Percentiles rank a stretch among this genome's conserved stretches.
Evolutionary conservation across 2,797 vertebrate genomes (phyloP).

Genomic region (Pseudomugil tenellus): DNA sequence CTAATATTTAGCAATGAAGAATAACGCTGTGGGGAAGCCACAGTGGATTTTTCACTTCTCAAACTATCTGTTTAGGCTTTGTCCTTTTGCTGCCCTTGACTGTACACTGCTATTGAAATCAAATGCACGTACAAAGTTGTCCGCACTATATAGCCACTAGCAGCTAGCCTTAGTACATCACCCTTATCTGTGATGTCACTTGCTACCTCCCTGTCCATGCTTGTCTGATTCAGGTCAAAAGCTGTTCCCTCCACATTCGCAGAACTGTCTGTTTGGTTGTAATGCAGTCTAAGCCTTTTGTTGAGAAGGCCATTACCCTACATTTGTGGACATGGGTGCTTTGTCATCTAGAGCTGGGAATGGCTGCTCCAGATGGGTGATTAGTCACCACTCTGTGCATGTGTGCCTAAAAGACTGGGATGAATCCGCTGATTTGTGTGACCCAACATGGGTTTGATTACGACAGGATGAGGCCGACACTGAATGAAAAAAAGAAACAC

Average conservation of each 20-base stretch:
- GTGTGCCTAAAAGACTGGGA: slow-evolving; percentile 36
- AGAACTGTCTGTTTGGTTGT: slow-evolving; percentile 59
- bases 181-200: slow-evolving; percentile 65
- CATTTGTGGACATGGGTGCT: slow-evolving; percentile 63
- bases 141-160: slow-evolving; percentile 51
- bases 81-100: slow-evolving; percentile 70
- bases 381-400: slow-evolving; percentile 70
- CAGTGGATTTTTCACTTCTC: slow-evolving; percentile 59
- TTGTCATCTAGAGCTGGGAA: slow-evolving; percentile 70
- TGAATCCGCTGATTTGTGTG: slow-evolving; percentile 36
- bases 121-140: slow-evolving; percentile 58
- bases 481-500: slow-evolving; percentile 64
- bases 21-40: slow-evolving; percentile 59
- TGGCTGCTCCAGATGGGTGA: slow-evolving; percentile 72
- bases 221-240: slow-evolving; percentile 62
- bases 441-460: slow-evolving; percentile 58
- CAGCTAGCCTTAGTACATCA: slow-evolving; percentile 50
- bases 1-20: slow-evolving; percentile 59
- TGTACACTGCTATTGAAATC: slow-evolving; percentile 64
- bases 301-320: slow-evolving; percentile 76
- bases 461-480: slow-evolving; percentile 31
- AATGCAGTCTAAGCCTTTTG: slow-evolving; percentile 69
- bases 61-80: slow-evolving; percentile 61
- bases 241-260: slow-evolving; percentile 9
- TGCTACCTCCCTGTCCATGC: slow-evolving; percentile 59